Base-by-base conservation (phyloP, 2,888 invertebrate genomes). In the Tipula lateralis region DNA sequence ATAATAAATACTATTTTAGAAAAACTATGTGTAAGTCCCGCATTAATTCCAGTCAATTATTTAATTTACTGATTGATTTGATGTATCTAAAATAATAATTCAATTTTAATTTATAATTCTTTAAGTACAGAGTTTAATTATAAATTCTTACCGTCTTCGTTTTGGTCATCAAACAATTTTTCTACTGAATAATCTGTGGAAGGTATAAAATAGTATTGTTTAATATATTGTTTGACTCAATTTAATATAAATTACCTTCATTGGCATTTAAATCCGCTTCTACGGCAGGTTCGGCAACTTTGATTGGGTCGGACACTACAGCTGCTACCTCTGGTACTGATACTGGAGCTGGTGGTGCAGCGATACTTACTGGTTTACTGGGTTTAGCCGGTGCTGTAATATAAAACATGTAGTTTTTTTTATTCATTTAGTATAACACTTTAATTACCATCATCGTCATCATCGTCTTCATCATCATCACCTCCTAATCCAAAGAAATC, bases 381-480 rank as follows among this genome's bases (percentile, higher is more conserved):
- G 82, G 66, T 66, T 66, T 66, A 9, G 66, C 66, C 2, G 66
- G 24, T 7, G 82, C 29, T 82, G 6, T 4, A 82, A 30, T 24
- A 24, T 9, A 24, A 66, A 66, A 66, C 19, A 24, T 24, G 9
- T 66, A 66, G 24, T 66, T 24, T 66, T 66, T 24, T 66, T 66
- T 24, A 24, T 24, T 66, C 2, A 24, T 16, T 50, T 44, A 36
- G 4, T 84, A 13, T n/a, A 44, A 13, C 1, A 82, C n/a, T 16
- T 16, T n/a, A 16, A 16, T 32, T 82, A 82, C 32, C 82, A n/a
- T 82, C 32, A 0, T 84, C 84, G 36, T 80, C 84, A 80, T 84
- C 83, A 16, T 83, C 83, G 7, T 83, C 84, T 34, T 84, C 84
- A 44, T 34, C 84, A 36, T 84, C 84, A n/a, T 84, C 84, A 24